Percentiles rank a stretch among this genome's conserved stretches.
Conservation (phyloP, 2,113 vertebrate species). For the Hiodon tergisus region DNA sequence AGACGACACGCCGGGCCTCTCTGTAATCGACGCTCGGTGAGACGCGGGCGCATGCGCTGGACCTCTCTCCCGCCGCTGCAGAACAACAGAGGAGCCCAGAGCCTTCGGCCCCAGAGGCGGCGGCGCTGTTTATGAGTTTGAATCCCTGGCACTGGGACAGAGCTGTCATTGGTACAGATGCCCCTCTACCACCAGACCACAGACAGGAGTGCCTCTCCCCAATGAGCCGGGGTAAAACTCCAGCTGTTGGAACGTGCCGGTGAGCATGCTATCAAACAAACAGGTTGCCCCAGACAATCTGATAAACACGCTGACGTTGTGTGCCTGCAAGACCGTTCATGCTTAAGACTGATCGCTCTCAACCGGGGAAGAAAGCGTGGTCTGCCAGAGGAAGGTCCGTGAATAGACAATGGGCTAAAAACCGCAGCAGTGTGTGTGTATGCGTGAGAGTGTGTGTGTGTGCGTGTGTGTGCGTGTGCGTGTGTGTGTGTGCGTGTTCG, state of each 20-base stretch:
- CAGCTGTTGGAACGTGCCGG: background rate
- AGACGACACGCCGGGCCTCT: conserved; percentile 60
- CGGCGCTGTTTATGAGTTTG: background rate
- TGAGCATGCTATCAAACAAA: background rate
- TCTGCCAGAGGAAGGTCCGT: background rate
- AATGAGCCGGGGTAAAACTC: background rate
- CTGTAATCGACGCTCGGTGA: conserved; percentile 58
- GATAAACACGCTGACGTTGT: conserved; percentile 1
- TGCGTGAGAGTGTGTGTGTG: background rate
- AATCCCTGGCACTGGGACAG: no score
- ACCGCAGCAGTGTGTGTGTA: background rate
- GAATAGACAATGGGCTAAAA: conserved; percentile 21
- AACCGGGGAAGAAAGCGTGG: background rate
- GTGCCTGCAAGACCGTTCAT: background rate
- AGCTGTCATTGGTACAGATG: background rate
- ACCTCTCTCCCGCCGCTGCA: conserved; percentile 29
- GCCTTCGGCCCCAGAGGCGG: background rate
- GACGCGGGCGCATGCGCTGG: conserved; percentile 55
- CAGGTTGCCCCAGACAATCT: background rate
- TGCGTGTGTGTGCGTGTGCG: no score
- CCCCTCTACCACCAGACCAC: no score
- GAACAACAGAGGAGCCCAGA: background rate
- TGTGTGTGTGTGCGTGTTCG: no score
- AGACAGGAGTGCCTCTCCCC: background rate
- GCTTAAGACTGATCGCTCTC: background rate